Base-by-base conservation (phyloP, 2,888 invertebrate genomes). In the Nesidiocoris tenuis region DNA sequence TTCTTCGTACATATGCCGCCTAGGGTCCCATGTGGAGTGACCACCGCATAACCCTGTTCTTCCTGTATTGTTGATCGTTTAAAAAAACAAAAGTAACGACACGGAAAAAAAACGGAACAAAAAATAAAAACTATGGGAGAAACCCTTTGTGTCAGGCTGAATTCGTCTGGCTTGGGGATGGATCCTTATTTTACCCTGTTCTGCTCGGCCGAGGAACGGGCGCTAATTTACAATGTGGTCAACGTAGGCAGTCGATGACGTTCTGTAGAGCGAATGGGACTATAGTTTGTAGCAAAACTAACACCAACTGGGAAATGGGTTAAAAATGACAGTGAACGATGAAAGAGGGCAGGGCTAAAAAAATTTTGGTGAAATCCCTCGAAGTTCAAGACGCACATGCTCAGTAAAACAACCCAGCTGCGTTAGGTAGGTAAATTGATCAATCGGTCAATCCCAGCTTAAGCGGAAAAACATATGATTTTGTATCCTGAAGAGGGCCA, bases 1-100 rank as follows among this genome's bases (percentile, higher is more conserved):
- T 85, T 94, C 93, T 87, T 94, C 94, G 86, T 94, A 94, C 87
- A 94, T 91, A 83, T 94, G 92, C 76, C 94, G 87, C 80, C 93
- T 88, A 80, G 94, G 94, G 86, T 94, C 94, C 94, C 94, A 94
- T 83, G 94, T 94, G 74, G 93, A 80, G 78, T 90, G 89, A 84
- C 85, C 85, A 81, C 86, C 84, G 83, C 85, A 84, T 79, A 85
- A 84, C 80, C 85, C 84, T 82, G 84, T 83, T 80, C 84, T 84
- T 84, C 85, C 86, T 85, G 83, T 66, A 68, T 74, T 67, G 55
- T 66, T 64, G 67, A 77, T 63, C 22, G 55, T 64, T 55, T 64
- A 77, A 54, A 77, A 77, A 56, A 77, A 61, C 77, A 56, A 77
- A 61, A 77, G 77, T 79, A 78, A 80, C 68, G 72, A 70, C 70